These are phyloP conservation scores for Pitangus sulphuratus DNA, from an alignment of 2,797 vertebrate genomes.

Conservation along the genomic window DNA sequence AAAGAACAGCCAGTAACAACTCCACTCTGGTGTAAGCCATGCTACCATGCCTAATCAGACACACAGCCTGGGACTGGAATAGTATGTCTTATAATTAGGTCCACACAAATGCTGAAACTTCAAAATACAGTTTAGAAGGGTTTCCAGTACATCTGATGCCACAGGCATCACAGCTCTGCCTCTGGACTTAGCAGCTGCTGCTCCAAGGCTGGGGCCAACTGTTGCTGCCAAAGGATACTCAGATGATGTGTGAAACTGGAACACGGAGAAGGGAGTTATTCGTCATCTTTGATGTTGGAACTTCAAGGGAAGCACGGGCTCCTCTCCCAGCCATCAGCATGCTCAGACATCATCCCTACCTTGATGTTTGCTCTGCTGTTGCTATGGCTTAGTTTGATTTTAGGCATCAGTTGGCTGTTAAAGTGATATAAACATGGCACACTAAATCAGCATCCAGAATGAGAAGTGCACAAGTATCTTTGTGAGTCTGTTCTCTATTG, in stretches of 20 bases:
- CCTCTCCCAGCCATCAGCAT: neutral
- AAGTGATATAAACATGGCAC: neutral
- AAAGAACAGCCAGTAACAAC: slow-evolving; percentile 2
- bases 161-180: slow-evolving; percentile 19
- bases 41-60: neutral
- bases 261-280: slow-evolving; percentile 10
- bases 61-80: neutral
- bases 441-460: neutral
- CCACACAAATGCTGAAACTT: slow-evolving; percentile 43
- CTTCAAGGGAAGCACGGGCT: neutral
- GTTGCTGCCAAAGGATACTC: slow-evolving; percentile 58
- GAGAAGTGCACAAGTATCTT: neutral
- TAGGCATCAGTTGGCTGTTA: neutral
- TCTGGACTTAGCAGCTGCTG: slow-evolving; percentile 60
- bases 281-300: slow-evolving; percentile 45
- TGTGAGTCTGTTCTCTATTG: neutral
- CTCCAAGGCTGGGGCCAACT: slow-evolving; percentile 42
- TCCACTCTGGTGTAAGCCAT: neutral
- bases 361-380: slow-evolving; percentile 43
- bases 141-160: slow-evolving; percentile 58
- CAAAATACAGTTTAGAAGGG: slow-evolving; percentile 53
- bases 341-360: slow-evolving; percentile 17
- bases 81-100: neutral
- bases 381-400: slow-evolving; percentile 1
- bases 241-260: slow-evolving; percentile 48